Evolutionary conservation across 1,140 invertebrate species (phyloP), one percentile per base, ranked within the genome.

Genomic region (Calliphora vicina): DNA sequence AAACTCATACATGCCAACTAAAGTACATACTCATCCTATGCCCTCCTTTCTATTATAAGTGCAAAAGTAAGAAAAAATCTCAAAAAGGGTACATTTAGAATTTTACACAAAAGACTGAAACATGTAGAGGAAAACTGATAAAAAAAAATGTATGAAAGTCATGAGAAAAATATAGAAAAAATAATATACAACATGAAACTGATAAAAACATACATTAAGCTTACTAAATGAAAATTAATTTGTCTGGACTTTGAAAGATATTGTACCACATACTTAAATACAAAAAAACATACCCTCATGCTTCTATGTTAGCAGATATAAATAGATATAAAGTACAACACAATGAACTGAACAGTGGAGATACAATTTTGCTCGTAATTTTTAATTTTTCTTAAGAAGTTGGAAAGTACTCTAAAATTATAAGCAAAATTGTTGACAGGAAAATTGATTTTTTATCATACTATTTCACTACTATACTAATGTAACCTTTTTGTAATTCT

Each of bases 201-300:
- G 73, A 76, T 76, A 76, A 76, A 76, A 76, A 76, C 73, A 17
- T 35, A 42, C 73, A 76, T 76, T 76, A 76, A 76, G 73, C n/a
- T 20, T 5, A 76, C 27, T 76, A 76, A 76, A 76, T 76, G 73
- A 76, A 76, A 76, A 76, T 76, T 76, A 76, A 76, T 76, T 76
- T 42, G 73, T 76, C 73, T 76, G 73, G 73, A 76, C 73, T 76
- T 42, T 76, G 73, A 76, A 76, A 76, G 73, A 76, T 76, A 76
- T 76, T 20, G 20, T 67, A 23, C 20, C 20, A 17, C 50, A 57
- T 15, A 57, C 45, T 57, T 57, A 15, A 15, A 17, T 17, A 4
- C 0, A 15, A n/a, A 57, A 57, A 57, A 57, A 57, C 50, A 57
- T 57, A 15, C 50, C 0, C 6, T n/a, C 4, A 17, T n/a, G n/a